Percentiles rank a stretch among this genome's conserved stretches.
These are phyloP conservation scores for Prosopocoilus inquinatus DNA, from an alignment of 2,888 invertebrate genomes.

Conservation along the genomic window DNA sequence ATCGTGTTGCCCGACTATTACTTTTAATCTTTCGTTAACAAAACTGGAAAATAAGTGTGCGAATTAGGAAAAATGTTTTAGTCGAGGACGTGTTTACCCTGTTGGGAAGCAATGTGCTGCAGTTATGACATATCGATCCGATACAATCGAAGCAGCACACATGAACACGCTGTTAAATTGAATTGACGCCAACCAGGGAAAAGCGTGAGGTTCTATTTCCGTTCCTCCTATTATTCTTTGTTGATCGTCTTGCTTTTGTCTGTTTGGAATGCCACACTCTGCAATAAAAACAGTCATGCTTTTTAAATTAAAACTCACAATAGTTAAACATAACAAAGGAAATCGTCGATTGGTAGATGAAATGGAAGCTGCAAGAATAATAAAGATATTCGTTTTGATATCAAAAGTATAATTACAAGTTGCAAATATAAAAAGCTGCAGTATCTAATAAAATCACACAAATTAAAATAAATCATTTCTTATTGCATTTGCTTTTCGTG, in stretches of 20 bases:
- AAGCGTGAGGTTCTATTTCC: conserved; percentile 21
- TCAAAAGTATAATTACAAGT: too few species aligned
- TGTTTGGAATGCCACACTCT: conserved; percentile 14
- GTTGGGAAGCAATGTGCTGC: conserved; percentile 56
- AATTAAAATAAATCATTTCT: too few species aligned
- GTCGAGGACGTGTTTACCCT: conserved; percentile 12
- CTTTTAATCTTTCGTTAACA: conserved; percentile 24
- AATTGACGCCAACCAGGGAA: conserved; percentile 28
- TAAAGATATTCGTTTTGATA: too few species aligned
- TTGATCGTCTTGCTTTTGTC: conserved; percentile 4
- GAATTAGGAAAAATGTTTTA: neutral
- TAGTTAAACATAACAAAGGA: neutral
- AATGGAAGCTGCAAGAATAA: too few species aligned
- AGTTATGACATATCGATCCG: conserved; percentile 55
- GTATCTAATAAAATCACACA: too few species aligned
- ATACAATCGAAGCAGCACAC: conserved; percentile 58
- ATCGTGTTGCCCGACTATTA: conserved; percentile 26
- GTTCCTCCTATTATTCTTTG: conserved; percentile 26
- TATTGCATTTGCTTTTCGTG: too few species aligned
- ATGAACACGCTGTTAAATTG: conserved; percentile 19
- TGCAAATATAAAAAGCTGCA: too few species aligned
- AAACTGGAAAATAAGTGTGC: conserved; percentile 16
- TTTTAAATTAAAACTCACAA: neutral
- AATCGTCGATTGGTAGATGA: too few species aligned
- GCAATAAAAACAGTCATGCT: neutral